These are phyloP conservation scores for Pseudopodoces humilis DNA, from an alignment of 2,113 vertebrate genomes.

Conservation along the genomic window DNA sequence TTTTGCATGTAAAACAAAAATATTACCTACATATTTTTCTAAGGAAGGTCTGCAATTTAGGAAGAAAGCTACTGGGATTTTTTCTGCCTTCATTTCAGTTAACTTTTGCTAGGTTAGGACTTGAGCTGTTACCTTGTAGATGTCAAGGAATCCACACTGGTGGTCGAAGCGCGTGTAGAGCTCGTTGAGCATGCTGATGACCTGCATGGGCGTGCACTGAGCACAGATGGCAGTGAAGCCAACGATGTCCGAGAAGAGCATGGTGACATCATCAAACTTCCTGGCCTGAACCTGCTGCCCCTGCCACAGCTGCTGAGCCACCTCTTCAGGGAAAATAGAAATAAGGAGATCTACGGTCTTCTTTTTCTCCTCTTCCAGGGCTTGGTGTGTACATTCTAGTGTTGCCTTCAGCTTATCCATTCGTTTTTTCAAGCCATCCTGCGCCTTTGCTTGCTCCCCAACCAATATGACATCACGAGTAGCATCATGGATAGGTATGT, in stretches of 20 bases:
- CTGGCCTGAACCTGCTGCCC: conserved; percentile 91
- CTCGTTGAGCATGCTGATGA: conserved; percentile 99
- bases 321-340: conserved; percentile 96
- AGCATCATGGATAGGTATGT: conserved; percentile 97
- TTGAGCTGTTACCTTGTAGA: conserved; percentile 88
- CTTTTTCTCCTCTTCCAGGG: conserved; percentile 96
- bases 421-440: conserved; percentile 95
- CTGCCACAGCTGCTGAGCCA: conserved; percentile 97
- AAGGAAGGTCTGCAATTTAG: background rate
- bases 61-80: background rate
- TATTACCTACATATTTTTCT: background rate
- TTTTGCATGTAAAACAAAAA: background rate
- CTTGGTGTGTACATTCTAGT: conserved; percentile 91
- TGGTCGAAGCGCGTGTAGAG: conserved; percentile 97
- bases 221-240: conserved; percentile 98
- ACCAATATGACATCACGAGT: conserved; percentile 96
- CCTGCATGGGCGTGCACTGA: conserved; percentile 98
- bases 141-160: conserved; percentile 96
- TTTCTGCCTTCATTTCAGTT: background rate
- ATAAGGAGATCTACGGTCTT: conserved; percentile 96
- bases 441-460: conserved; percentile 96
- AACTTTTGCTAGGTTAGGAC: background rate
- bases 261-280: conserved; percentile 97
- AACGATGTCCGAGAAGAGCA: conserved; percentile 99
- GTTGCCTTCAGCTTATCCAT: conserved; percentile 99